A percentile compares a stretch with the other conserved stretches of the same genome.
Evolutionary conservation across 2,888 invertebrate species (phyloP).

Genomic region (Synanthedon vespiformis): DNA sequence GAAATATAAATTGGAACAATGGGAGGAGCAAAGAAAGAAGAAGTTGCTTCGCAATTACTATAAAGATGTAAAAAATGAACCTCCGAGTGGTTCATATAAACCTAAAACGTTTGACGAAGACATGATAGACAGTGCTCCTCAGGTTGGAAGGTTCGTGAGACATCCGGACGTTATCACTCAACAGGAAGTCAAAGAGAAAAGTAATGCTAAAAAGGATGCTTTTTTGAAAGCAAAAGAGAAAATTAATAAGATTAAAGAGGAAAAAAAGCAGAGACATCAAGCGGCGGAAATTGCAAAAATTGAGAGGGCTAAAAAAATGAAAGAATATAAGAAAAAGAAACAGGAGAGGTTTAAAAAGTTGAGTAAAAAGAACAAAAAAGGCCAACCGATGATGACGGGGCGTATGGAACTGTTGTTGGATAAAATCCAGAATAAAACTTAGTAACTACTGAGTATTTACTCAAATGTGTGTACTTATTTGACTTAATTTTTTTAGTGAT

Average conservation of each 20-base stretch:
- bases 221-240: slow-evolving; percentile 66
- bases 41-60: slow-evolving; percentile 67
- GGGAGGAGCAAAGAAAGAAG: slow-evolving; percentile 75
- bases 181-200: slow-evolving; percentile 13
- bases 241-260: slow-evolving; percentile 65
- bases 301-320: slow-evolving; percentile 73
- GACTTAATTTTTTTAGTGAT: neutral
- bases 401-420: slow-evolving; percentile 82
- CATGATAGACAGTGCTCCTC: slow-evolving; percentile 25
- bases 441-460: neutral
- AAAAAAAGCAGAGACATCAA: slow-evolving; percentile 61
- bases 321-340: slow-evolving; percentile 78
- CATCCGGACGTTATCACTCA: slow-evolving; percentile 53
- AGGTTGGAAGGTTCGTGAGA: slow-evolving; percentile 44
- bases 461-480: neutral
- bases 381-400: slow-evolving; percentile 89
- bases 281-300: slow-evolving; percentile 58
- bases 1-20: slow-evolving; percentile 76
- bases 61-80: slow-evolving; percentile 66
- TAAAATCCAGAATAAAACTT: slow-evolving; percentile 72
- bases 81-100: slow-evolving; percentile 48
- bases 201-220: slow-evolving; percentile 41
- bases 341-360: slow-evolving; percentile 77
- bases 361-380: slow-evolving; percentile 81
- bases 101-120: slow-evolving; percentile 65